Evolutionary conservation across 1,140 invertebrate genomes (phyloP), one percentile per base, ranked within the genome.

Genomic region (Notospermus geniculatus): DNA sequence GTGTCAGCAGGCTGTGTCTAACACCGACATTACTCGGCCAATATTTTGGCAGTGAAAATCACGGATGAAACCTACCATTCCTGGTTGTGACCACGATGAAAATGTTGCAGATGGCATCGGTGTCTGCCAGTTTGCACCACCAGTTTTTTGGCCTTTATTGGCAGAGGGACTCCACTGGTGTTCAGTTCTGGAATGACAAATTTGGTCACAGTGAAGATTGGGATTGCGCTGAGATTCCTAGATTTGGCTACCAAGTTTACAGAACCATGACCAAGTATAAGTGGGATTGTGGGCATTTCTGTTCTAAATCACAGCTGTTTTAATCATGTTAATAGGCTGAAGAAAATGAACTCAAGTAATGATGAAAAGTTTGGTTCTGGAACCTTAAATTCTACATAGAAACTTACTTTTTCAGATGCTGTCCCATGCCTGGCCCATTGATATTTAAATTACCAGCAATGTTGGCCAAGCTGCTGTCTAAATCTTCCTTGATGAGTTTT

Each of bases 381-480:
- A 15, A 15, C 19, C 43, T 30, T 27, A 36, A 2, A 13, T 7
- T 28, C 23, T 29, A 1, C 23, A 22, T 23, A 43, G 56, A 59
- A 72, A 85, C 87, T 85, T 84, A 90, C 89, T 90, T 80, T 72
- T 80, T 79, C 17, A 78, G 88, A 66, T 86, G 84, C 72, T 84
- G 84, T 62, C 84, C 86, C n/a, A n/a, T n/a, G n/a, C n/a, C n/a
- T 68, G 86, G 86, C 80, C 91, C 92, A 78, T 93, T 93, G 65
- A 96, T 95, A 73, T 90, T 88, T 59, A 96, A 86, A 84, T 95
- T 96, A 81, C 93, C 90, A 62, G 92, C 93, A 64, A 97, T 83
- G 60, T 88, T 90, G 54, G 92, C 92, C 50, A 97, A 85, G 71
- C 91, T 95, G 59, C 91, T 91, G 79, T 97, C 92, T 72, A 97